phyloP scores from a whole-genome alignment of 2,888 invertebrate genomes.

The Anticlea derivata region DNA sequence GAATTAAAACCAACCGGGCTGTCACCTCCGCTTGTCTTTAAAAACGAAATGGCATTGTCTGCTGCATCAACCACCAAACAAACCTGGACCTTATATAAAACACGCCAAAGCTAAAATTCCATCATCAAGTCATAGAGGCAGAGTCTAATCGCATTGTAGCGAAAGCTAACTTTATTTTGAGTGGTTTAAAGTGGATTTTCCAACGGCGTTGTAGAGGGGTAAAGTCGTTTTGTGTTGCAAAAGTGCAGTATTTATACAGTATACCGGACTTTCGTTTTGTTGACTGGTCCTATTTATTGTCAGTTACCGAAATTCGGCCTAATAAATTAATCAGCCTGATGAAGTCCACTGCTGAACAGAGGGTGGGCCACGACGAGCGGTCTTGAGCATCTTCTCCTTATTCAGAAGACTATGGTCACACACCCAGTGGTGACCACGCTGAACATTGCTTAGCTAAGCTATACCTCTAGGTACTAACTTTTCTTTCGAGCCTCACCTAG shows the following conservation, averaged over 20 bases:
- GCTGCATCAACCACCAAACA: constrained; percentile 23
- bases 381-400: too few species aligned
- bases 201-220: not conserved
- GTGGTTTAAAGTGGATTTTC: not conserved
- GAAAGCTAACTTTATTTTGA: not conserved
- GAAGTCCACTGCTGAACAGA: too few species aligned
- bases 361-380: too few species aligned
- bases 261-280: constrained; percentile 69
- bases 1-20: constrained; percentile 72
- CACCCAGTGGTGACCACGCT: too few species aligned
- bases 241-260: constrained; percentile 64
- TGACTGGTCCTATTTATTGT: constrained; percentile 70
- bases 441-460: too few species aligned
- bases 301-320: constrained; percentile 60
- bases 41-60: constrained; percentile 77
- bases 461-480: too few species aligned
- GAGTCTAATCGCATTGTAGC: not conserved
- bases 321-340: constrained; percentile 71
- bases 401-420: too few species aligned
- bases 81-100: constrained; percentile 9
- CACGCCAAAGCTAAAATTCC: not conserved
- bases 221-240: constrained; percentile 33
- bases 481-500: too few species aligned
- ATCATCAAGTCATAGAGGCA: not conserved
- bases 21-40: constrained; percentile 75